Evolutionary conservation across 2,797 vertebrate species (phyloP), one percentile per base, ranked within the genome.

Genomic region (Gymnoscopelus microlampas): DNA sequence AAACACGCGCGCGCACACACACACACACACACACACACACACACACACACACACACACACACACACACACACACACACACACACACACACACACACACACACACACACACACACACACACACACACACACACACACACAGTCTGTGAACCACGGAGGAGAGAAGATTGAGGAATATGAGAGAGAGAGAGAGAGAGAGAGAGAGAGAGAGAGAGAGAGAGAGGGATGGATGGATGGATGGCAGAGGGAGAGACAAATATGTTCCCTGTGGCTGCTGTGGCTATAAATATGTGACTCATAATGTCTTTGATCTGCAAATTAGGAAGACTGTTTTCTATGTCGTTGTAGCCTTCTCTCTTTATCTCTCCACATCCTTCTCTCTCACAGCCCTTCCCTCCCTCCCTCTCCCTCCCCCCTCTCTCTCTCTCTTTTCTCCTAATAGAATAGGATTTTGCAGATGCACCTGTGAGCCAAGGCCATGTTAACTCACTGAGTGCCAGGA

Each of bases 221-320:
- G 47, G 56, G 61, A 68, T 19, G 32, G 32, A 44, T 44, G 39
- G 39, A 44, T 10, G 39, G 39, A 44, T 44, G 59, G 44, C 68
- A 73, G 53, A 53, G 73, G 63, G 73, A 61, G 65, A 77, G 61
- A 56, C 71, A 83, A 83, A 85, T 44, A 44, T 44, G 9, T 44
- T 44, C 39, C 9, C 39, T 44, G 39, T 44, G 39, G 39, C 39
- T 44, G 9, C 39, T 44, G 39, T 44, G 39, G 9, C 7, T 44
- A 44, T 44, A 44, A 44, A 39, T 29, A 44, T 10, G 39, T 44
- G 39, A 44, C 39, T 44, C 39, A 74, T 78, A 81, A 73, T 74
- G 61, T 48, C 54, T 70, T 76, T 89, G 79, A 90, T 90, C 90
- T 90, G 83, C 86, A 91, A 92, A 91, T 93, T 81, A 91, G 39